Conservation (phyloP, 35 echinoderm and acorn worm species). For the Patiria miniata region DNA sequence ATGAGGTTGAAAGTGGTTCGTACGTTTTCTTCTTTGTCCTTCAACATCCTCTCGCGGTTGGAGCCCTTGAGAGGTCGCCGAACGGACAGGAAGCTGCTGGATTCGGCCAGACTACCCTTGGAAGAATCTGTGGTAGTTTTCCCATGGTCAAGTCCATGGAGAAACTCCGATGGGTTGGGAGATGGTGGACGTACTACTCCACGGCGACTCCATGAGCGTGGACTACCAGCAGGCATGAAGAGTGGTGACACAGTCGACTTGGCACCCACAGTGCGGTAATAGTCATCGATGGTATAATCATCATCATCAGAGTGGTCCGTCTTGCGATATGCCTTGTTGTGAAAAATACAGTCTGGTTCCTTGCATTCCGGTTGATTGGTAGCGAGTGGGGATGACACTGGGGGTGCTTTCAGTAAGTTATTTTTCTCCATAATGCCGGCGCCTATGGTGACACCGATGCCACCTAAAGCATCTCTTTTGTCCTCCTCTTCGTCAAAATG, state of each 20-base stretch:
- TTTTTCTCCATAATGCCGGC: neutral
- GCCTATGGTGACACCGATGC: neutral
- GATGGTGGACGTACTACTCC: slow-evolving; percentile 61
- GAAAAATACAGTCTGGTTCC: slow-evolving; percentile 80
- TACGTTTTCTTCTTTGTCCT: slow-evolving; percentile 86
- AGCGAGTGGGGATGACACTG: neutral
- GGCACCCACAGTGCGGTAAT: slow-evolving; percentile 56
- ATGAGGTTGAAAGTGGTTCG: slow-evolving; percentile 81
- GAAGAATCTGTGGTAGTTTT: neutral
- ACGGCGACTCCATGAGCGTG: slow-evolving; percentile 27
- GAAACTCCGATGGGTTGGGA: slow-evolving; percentile 88
- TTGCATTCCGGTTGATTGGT: neutral
- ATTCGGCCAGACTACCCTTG: slow-evolving; percentile 50
- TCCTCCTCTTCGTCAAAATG: neutral
- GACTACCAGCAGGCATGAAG: slow-evolving; percentile 37
- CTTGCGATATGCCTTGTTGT: slow-evolving; percentile 24
- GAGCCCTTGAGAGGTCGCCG: slow-evolving; percentile 89
- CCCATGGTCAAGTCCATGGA: slow-evolving; percentile 52
- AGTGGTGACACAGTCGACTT: slow-evolving; percentile 68
- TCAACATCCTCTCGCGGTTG: slow-evolving; percentile 88
- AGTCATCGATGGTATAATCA: slow-evolving; percentile 31
- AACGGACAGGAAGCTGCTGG: slow-evolving; percentile 79
- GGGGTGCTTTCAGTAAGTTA: neutral
- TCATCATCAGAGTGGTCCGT: slow-evolving; percentile 14
- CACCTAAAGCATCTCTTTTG: neutral